Percentiles rank a stretch among this genome's conserved stretches.
These are phyloP conservation scores for Thumatha senex DNA, from an alignment of 2,888 invertebrate species.

Conservation along the genomic window DNA sequence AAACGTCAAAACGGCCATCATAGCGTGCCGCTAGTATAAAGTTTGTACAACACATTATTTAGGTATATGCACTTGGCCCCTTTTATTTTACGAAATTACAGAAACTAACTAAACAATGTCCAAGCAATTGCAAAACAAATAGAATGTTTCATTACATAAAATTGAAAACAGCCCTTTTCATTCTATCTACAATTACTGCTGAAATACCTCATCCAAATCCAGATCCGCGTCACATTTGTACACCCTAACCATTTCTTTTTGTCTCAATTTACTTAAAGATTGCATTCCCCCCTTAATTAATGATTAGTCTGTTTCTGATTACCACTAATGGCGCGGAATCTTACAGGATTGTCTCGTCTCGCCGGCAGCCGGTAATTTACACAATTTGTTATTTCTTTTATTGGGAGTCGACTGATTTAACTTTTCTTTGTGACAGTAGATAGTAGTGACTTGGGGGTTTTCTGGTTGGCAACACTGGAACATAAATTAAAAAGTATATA, in stretches of 20 bases:
- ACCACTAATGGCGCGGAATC: conserved; percentile 53
- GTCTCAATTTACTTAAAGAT: conserved; percentile 72
- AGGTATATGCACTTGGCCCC: too few species aligned
- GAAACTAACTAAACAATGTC: too few species aligned
- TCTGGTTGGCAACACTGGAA: not conserved
- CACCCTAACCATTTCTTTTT: conserved; percentile 51
- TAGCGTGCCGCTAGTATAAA: too few species aligned
- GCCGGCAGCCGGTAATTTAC: conserved; percentile 42
- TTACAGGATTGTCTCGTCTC: conserved; percentile 39
- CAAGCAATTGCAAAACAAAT: too few species aligned
- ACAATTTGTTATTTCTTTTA: conserved; percentile 32
- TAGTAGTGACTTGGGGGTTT: not conserved
- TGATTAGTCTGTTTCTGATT: conserved; percentile 70
- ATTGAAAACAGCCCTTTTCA: too few species aligned
- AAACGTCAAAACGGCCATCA: too few species aligned
- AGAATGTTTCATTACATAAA: too few species aligned
- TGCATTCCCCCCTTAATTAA: conserved; percentile 64
- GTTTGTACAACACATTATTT: too few species aligned
- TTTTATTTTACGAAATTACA: too few species aligned
- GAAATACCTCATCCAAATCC: conserved; percentile 8
- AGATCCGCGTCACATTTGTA: conserved; percentile 18
- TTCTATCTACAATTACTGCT: too few species aligned
- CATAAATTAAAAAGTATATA: too few species aligned
- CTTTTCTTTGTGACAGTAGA: not conserved
- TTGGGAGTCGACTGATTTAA: conserved; percentile 6